phyloP scores from a whole-genome alignment of 2,797 vertebrate species.

The Epinephelus malabaricus region DNA sequence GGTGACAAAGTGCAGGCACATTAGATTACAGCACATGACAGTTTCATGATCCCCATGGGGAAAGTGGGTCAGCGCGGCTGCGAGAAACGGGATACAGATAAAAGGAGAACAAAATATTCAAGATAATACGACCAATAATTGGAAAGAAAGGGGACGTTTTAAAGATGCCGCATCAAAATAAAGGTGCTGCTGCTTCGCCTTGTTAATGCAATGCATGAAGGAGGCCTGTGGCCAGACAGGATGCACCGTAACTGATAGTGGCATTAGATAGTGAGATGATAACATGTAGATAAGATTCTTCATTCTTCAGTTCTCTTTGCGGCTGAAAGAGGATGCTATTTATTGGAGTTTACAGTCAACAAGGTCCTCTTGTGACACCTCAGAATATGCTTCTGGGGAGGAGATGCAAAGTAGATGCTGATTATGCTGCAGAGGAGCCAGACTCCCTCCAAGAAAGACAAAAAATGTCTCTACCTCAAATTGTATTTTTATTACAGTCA shows the following conservation, averaged over 20 bases:
- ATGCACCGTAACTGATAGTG: slow-evolving; percentile 22
- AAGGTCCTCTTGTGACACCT: slow-evolving; percentile 24
- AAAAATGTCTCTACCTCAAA: neutral
- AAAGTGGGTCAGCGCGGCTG: slow-evolving; percentile 42
- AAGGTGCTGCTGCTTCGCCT: slow-evolving; percentile 1
- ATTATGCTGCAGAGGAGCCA: slow-evolving; percentile 44
- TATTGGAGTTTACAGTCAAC: slow-evolving; percentile 41
- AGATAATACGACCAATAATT: slow-evolving; percentile 44
- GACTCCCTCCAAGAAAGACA: slow-evolving; percentile 10
- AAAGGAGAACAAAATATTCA: slow-evolving; percentile 29
- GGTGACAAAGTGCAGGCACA: slow-evolving; percentile 80
- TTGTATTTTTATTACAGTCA: slow-evolving; percentile 2
- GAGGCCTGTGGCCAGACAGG: slow-evolving; percentile 25
- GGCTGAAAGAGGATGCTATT: slow-evolving; percentile 25
- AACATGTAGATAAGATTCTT: slow-evolving; percentile 24
- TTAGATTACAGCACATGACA: slow-evolving; percentile 47
- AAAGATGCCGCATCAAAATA: slow-evolving; percentile 23
- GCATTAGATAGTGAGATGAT: slow-evolving; percentile 19
- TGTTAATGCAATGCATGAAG: slow-evolving; percentile 20
- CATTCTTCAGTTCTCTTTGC: neutral
- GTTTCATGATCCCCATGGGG: slow-evolving; percentile 37
- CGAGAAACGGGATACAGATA: slow-evolving; percentile 44
- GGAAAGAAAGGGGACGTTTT: slow-evolving; percentile 25
- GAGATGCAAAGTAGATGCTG: slow-evolving; percentile 48
- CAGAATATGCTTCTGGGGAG: slow-evolving; percentile 42